Conservation (phyloP, 2,113 vertebrate genomes). For the Fregetta grallaria region DNA sequence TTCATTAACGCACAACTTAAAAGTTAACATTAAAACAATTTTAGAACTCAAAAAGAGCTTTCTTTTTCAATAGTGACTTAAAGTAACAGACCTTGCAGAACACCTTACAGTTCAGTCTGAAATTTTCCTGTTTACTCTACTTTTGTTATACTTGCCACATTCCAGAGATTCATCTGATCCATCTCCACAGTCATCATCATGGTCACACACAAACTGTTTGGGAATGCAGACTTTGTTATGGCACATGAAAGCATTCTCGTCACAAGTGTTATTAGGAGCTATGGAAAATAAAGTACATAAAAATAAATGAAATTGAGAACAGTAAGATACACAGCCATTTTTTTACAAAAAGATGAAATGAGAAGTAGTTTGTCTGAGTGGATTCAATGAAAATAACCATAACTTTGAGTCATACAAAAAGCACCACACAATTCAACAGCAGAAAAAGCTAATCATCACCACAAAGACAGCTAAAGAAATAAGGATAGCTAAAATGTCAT, state of each 20-base stretch:
- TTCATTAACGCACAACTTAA: not conserved
- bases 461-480: not conserved
- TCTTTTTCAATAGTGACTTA: not conserved
- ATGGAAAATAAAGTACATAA: slow-evolving; percentile 40
- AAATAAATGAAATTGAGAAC: not conserved
- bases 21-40: not conserved
- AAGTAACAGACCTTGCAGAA: not conserved
- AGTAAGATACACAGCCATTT: not conserved
- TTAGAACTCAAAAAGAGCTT: not conserved
- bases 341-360: not conserved
- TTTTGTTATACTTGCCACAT: slow-evolving; percentile 83
- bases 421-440: not conserved
- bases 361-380: not conserved
- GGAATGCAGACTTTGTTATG: slow-evolving; percentile 92
- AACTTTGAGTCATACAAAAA: not conserved
- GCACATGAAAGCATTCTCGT: slow-evolving; percentile 92
- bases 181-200: slow-evolving; percentile 95
- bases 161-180: slow-evolving; percentile 92
- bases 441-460: not conserved
- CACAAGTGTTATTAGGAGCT: slow-evolving; percentile 97
- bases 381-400: not conserved
- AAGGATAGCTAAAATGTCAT: not conserved
- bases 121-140: not conserved
- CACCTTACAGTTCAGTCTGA: not conserved
- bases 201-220: slow-evolving; percentile 92